Evolutionary conservation across 2,113 vertebrate genomes (phyloP).

Genomic region (Strix aluco): DNA sequence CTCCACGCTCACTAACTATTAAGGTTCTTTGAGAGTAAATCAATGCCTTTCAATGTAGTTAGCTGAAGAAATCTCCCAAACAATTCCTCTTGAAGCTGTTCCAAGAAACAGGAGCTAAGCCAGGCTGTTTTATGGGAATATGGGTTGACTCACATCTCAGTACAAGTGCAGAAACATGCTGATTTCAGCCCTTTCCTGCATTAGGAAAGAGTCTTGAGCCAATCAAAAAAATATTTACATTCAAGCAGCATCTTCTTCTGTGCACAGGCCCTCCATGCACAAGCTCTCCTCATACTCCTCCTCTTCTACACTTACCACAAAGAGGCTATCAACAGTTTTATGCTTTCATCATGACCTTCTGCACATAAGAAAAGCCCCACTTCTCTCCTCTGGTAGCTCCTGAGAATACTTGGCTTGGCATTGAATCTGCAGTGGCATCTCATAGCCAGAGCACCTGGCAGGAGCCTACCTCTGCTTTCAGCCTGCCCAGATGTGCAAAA

Average conservation of each 20-base stretch:
- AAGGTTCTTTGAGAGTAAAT: background rate
- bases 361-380: background rate
- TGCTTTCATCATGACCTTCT: background rate
- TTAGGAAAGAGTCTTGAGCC: background rate
- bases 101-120: background rate
- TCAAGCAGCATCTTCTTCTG: background rate
- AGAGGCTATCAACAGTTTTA: background rate
- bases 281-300: background rate
- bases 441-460: background rate
- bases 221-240: background rate
- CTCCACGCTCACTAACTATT: background rate
- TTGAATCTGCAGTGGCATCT: background rate
- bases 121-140: background rate
- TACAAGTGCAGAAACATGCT: background rate
- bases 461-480: background rate
- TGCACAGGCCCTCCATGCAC: background rate
- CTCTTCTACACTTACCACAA: background rate
- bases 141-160: background rate
- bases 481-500: background rate
- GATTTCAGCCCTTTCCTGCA: background rate
- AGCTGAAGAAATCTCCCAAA: background rate
- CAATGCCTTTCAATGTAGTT: background rate
- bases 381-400: background rate
- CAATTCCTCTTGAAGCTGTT: background rate
- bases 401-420: no score